Evolutionary conservation across 1,140 invertebrate species (phyloP).

Genomic region (Caenorhabditis latens): DNA sequence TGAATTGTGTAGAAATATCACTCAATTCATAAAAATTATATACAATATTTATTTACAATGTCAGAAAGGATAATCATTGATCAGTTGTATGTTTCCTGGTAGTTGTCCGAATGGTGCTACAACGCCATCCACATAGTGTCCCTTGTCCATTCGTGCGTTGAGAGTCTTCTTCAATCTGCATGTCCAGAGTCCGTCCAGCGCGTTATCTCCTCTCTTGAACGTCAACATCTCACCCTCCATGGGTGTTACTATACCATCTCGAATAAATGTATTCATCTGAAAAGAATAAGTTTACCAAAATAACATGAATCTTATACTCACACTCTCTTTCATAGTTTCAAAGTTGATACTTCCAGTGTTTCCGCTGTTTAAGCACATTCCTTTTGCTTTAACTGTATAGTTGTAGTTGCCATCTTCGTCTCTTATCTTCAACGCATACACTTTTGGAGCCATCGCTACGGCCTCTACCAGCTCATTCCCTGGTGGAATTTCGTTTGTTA

Average conservation of each 20-base stretch:
- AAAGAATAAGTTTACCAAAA: background rate
- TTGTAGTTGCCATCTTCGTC: background rate
- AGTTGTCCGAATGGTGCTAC: background rate
- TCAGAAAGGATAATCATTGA: background rate
- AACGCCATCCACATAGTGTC: background rate
- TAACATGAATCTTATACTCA: background rate
- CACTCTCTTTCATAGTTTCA: background rate
- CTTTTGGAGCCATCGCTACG: background rate
- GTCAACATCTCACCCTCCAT: background rate
- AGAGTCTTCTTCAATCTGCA: background rate
- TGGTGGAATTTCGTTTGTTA: background rate
- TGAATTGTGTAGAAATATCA: too few species aligned
- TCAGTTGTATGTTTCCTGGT: background rate
- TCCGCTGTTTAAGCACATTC: background rate
- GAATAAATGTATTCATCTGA: background rate
- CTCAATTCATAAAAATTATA: too few species aligned
- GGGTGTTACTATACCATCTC: background rate
- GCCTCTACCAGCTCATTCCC: background rate
- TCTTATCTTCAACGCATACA: background rate
- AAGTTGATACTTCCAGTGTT: background rate
- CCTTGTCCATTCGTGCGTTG: background rate
- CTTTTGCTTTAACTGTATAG: background rate
- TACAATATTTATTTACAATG: background rate
- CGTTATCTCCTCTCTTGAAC: background rate
- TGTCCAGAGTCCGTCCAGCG: background rate